phyloP scores from a whole-genome alignment of 2,888 invertebrate species.

The Laothoe populi region DNA sequence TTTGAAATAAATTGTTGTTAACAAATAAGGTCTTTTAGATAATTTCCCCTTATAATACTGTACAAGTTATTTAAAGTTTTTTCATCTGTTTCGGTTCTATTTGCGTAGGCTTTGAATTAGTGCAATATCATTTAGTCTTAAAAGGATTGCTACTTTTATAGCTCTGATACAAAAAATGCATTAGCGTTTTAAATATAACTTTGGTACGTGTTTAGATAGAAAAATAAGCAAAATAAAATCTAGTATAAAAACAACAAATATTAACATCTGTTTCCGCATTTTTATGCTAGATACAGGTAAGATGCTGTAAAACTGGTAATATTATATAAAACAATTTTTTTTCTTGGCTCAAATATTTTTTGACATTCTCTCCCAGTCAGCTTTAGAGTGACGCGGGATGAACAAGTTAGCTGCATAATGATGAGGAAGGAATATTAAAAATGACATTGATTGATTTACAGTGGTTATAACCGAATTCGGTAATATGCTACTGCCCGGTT shows the following conservation, averaged over 20 bases:
- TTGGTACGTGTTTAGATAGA: not conserved
- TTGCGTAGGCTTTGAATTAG: slow-evolving; percentile 8
- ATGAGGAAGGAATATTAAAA: too few species aligned
- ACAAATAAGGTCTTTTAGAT: not conserved
- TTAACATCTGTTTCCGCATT: slow-evolving; percentile 14
- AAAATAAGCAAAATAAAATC: not conserved
- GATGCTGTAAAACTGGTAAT: slow-evolving; percentile 8
- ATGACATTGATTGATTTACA: too few species aligned
- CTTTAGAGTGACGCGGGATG: too few species aligned
- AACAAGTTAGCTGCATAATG: too few species aligned
- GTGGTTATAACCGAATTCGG: too few species aligned
- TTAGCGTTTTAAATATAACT: not conserved
- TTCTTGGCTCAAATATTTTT: not conserved
- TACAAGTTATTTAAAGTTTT: not conserved
- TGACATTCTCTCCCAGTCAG: too few species aligned
- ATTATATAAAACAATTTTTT: not conserved
- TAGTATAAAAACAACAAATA: not conserved
- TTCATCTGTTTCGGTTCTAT: not conserved
- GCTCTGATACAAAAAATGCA: not conserved
- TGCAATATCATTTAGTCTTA: slow-evolving; percentile 12
- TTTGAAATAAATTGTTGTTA: not conserved
- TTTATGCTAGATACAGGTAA: not conserved
- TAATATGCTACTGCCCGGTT: too few species aligned
- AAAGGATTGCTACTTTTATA: not conserved
- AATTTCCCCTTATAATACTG: not conserved